Conservation (phyloP, 2,113 vertebrate genomes). For the Petrocephalus zakoni region DNA sequence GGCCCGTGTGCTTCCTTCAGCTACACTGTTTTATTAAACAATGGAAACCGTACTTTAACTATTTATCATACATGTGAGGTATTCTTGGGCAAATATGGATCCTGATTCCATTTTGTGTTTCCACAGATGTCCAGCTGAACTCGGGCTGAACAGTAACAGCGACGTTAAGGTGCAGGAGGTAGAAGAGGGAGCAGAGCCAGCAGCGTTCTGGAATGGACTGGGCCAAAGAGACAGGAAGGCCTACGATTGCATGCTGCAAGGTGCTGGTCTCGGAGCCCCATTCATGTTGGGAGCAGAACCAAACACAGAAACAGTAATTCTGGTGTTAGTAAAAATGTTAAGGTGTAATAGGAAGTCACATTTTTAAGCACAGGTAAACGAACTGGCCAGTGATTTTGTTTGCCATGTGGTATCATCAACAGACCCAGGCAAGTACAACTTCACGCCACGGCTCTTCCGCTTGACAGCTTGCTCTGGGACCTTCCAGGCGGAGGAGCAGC, state of each 20-base stretch:
- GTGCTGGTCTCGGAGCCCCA: constrained; percentile 31
- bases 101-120: not conserved
- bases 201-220: constrained; percentile 54
- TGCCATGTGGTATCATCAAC: not conserved
- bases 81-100: not conserved
- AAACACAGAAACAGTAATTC: not conserved
- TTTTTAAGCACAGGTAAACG: not conserved
- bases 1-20: not conserved
- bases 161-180: constrained; percentile 55
- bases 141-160: constrained; percentile 52
- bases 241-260: constrained; percentile 73
- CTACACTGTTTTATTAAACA: not conserved
- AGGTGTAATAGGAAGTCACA: not conserved
- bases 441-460: constrained; percentile 61
- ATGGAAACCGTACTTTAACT: not conserved
- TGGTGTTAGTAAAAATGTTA: not conserved
- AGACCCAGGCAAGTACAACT: constrained; percentile 72
- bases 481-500: constrained; percentile 60
- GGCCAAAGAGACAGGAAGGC: constrained; percentile 58
- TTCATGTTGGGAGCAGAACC: not conserved
- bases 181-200: constrained; percentile 62
- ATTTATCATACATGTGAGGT: not conserved
- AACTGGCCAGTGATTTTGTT: not conserved
- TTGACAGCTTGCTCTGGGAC: constrained; percentile 58
- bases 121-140: constrained; percentile 55